These are phyloP conservation scores for Adineta ricciae DNA, from an alignment of 2,888 invertebrate genomes.

Conservation along the genomic window DNA sequence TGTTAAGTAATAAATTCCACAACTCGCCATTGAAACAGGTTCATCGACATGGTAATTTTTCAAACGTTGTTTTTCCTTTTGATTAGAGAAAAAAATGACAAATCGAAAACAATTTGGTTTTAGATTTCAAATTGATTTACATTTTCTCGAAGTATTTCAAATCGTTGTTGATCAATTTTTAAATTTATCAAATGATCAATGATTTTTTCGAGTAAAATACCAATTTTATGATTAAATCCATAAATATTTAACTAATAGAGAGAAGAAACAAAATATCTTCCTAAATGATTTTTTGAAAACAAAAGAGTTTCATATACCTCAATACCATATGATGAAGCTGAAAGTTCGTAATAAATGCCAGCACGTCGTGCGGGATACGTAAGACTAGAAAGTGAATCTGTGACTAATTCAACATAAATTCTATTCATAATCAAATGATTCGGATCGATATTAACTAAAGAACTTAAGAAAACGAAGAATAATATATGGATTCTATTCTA, in stretches of 20 bases:
- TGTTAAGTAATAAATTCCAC: background rate
- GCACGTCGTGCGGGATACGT: slow-evolving; percentile 82
- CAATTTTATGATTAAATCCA: slow-evolving; percentile 77
- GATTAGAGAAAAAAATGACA: no score
- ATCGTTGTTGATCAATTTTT: slow-evolving; percentile 68
- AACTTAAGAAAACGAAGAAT: no score
- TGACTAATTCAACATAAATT: slow-evolving; percentile 67
- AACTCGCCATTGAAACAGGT: background rate
- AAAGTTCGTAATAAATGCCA: slow-evolving; percentile 64
- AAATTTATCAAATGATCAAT: slow-evolving; percentile 72
- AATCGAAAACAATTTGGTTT: background rate
- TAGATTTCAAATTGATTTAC: slow-evolving; percentile 51
- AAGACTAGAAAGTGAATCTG: slow-evolving; percentile 80
- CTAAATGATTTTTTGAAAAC: background rate
- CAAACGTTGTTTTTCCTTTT: background rate
- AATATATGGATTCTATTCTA: no score
- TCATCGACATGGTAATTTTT: background rate
- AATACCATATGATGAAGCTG: slow-evolving; percentile 71
- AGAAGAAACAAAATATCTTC: slow-evolving; percentile 16
- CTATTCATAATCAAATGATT: slow-evolving; percentile 69
- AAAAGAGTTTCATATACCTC: slow-evolving; percentile 58
- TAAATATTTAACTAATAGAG: slow-evolving; percentile 65
- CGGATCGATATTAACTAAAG: slow-evolving; percentile 75
- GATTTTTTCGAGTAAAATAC: slow-evolving; percentile 66
- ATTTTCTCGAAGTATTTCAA: slow-evolving; percentile 71